Conservation (phyloP, 2,113 vertebrate species). For the Rhadina sibilatrix region DNA sequence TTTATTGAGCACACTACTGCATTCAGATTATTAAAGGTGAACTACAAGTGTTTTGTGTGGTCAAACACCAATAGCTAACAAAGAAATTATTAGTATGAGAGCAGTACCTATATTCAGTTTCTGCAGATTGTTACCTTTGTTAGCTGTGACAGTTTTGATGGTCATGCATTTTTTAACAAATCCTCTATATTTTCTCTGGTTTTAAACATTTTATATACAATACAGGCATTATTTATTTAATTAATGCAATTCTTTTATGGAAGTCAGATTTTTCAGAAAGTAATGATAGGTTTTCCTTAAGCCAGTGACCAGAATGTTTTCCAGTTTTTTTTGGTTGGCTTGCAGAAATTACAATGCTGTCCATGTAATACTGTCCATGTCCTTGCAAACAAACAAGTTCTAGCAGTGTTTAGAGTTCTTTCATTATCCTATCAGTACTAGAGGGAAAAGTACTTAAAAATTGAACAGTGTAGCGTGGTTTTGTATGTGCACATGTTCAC, state of each 20-base stretch:
- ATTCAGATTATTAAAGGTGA: constrained; percentile 3
- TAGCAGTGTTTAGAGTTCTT: not conserved
- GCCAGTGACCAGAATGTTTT: not conserved
- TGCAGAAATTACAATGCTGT: not conserved
- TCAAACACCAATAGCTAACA: not conserved
- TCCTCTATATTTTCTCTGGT: not conserved
- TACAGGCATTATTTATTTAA: not conserved
- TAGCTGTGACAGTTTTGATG: not conserved
- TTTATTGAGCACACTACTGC: constrained; percentile 19
- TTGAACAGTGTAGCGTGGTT: not conserved
- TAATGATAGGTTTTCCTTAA: not conserved
- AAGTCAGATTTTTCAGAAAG: not conserved
- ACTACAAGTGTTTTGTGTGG: not conserved
- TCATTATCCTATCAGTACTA: fast-evolving
- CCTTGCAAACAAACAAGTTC: not conserved
- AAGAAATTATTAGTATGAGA: not conserved
- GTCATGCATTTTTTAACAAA: not conserved
- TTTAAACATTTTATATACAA: not conserved
- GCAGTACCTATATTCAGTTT: not conserved
- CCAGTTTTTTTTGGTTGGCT: not conserved
- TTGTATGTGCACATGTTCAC: fast-evolving
- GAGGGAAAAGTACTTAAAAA: not conserved
- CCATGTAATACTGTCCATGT: not conserved
- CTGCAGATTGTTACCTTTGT: not conserved
- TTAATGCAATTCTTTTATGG: not conserved